These are phyloP conservation scores for Sylvilagus bachmani DNA, from an alignment of 2,113 vertebrate genomes.

Conservation along the genomic window DNA sequence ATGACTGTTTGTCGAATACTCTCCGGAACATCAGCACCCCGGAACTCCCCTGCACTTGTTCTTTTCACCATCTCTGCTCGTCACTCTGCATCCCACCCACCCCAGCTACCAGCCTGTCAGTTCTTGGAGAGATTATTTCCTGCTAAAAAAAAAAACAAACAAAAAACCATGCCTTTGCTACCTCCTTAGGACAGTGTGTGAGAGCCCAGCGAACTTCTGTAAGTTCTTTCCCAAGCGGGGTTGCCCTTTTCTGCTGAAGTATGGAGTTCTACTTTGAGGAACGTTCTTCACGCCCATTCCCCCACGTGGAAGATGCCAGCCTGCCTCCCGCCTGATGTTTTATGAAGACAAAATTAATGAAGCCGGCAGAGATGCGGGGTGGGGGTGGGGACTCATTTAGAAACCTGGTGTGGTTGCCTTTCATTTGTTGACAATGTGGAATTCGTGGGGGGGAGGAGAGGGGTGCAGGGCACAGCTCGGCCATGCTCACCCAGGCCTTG, in stretches of 20 bases:
- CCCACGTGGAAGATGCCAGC: not conserved
- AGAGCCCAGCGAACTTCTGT: not conserved
- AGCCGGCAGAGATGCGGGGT: not conserved
- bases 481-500: not conserved
- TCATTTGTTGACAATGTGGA: not conserved
- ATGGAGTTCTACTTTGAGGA: not conserved
- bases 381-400: not conserved
- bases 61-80: accelerated
- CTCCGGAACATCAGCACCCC: accelerated
- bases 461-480: not conserved
- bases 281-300: constrained; percentile 29
- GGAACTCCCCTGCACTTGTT: accelerated
- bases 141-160: not conserved
- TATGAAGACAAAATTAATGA: constrained; percentile 11
- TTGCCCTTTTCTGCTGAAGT: not conserved
- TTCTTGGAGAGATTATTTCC: not conserved
- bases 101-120: not conserved
- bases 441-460: constrained; percentile 17
- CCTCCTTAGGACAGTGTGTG: not conserved
- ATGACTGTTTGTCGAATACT: not conserved
- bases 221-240: not conserved
- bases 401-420: not conserved
- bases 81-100: not conserved
- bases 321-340: not conserved
- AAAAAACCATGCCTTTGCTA: accelerated